Conservation (phyloP, 2,888 invertebrate genomes). For the Drosophila emarginata region DNA sequence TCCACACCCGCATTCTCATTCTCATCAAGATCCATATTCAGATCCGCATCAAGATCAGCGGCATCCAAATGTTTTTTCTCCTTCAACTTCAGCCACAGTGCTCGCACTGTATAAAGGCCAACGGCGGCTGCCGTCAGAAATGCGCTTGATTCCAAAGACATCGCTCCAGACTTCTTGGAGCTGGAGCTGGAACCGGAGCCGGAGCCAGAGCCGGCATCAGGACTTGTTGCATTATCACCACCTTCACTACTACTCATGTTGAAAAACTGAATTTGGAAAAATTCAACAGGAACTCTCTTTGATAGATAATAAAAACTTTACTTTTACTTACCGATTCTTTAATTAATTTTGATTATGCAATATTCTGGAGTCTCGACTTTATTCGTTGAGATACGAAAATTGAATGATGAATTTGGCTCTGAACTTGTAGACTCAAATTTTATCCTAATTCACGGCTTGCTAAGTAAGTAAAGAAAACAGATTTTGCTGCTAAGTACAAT, state of each 20-base stretch:
- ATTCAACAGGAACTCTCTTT: too few species aligned
- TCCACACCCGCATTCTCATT: not conserved
- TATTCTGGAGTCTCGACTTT: too few species aligned
- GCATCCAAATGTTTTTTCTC: not conserved
- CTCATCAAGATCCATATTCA: too few species aligned
- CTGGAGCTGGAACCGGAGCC: too few species aligned
- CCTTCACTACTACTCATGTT: too few species aligned
- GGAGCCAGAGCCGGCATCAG: not conserved
- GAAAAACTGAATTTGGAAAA: not conserved
- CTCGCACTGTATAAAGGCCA: conserved; percentile 29
- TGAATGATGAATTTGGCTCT: too few species aligned
- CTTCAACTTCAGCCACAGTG: conserved; percentile 44
- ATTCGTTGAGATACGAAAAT: too few species aligned
- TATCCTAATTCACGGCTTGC: too few species aligned
- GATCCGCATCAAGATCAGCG: not conserved
- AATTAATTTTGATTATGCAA: too few species aligned
- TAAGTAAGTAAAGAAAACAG: not conserved
- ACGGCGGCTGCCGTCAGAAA: conserved; percentile 50
- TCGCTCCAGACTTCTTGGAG: conserved; percentile 21
- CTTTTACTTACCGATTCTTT: not conserved
- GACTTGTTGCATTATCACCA: too few species aligned
- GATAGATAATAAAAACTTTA: too few species aligned
- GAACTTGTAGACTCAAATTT: too few species aligned
- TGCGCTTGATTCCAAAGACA: not conserved
- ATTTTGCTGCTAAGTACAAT: not conserved